These are phyloP conservation scores for Odontophorus gujanensis DNA, from an alignment of 2,113 vertebrate species.

Conservation along the genomic window DNA sequence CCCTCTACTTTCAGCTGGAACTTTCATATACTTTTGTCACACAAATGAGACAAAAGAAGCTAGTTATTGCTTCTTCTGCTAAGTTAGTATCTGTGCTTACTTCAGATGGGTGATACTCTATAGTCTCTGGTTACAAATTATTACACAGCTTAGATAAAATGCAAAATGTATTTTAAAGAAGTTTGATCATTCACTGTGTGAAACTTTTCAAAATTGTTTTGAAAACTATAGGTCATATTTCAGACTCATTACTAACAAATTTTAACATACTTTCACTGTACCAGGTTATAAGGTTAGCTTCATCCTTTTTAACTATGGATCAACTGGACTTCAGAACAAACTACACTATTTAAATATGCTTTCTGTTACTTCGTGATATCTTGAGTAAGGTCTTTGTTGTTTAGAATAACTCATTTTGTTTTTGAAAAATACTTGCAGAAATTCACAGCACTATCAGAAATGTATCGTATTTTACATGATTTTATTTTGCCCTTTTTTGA, in stretches of 20 bases:
- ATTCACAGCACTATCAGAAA: not conserved
- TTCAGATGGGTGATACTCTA: not conserved
- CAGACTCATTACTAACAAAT: accelerated
- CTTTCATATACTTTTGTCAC: not conserved
- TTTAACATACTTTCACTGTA: not conserved
- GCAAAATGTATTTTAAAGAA: not conserved
- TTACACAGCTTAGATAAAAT: not conserved
- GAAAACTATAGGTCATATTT: not conserved
- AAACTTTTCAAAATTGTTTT: not conserved
- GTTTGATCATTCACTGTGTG: not conserved
- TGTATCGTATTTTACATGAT: not conserved
- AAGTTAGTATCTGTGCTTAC: not conserved
- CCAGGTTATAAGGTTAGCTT: not conserved
- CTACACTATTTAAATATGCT: not conserved
- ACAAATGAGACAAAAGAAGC: not conserved
- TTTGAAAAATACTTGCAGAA: not conserved
- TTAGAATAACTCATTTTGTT: not conserved
- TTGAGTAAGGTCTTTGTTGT: not conserved
- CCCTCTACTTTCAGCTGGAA: not conserved
- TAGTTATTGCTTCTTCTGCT: not conserved
- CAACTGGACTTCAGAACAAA: not conserved
- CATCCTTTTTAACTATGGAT: not conserved
- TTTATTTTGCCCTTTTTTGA: not conserved
- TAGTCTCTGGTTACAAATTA: not conserved
- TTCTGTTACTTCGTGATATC: not conserved